Conservation (phyloP, 2,797 vertebrate genomes). For the Varecia variegata region DNA sequence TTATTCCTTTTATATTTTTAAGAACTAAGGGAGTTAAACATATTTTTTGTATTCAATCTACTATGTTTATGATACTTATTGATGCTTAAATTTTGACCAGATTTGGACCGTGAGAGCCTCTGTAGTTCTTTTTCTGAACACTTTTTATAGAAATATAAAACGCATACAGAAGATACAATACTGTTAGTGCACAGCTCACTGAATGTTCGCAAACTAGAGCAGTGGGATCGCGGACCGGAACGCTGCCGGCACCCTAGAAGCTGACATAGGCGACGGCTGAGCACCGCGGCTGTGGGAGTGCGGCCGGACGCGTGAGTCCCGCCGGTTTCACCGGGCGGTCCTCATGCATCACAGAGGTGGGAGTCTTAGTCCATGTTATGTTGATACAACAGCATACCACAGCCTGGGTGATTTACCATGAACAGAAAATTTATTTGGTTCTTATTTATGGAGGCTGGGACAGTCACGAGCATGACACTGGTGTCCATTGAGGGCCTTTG, state of each 20-base stretch:
- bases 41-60: neutral
- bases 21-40: neutral
- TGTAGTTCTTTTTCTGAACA: neutral
- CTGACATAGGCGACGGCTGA: rapidly evolving
- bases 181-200: neutral
- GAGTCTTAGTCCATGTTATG: neutral
- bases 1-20: neutral
- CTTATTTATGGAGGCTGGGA: neutral
- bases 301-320: neutral
- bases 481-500: neutral
- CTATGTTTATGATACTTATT: neutral
- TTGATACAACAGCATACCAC: neutral
- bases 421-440: neutral
- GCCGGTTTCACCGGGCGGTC: neutral
- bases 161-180: neutral
- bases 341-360: neutral
- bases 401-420: too few species aligned
- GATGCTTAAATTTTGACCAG: neutral
- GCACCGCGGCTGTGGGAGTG: rapidly evolving
- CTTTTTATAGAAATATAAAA: neutral
- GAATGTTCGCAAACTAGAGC: neutral
- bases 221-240: neutral
- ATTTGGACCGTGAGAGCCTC: neutral
- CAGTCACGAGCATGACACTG: too few species aligned
- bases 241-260: too few species aligned